phyloP scores from a whole-genome alignment of 1,140 invertebrate genomes.

The Lutraria rhynchaena region DNA sequence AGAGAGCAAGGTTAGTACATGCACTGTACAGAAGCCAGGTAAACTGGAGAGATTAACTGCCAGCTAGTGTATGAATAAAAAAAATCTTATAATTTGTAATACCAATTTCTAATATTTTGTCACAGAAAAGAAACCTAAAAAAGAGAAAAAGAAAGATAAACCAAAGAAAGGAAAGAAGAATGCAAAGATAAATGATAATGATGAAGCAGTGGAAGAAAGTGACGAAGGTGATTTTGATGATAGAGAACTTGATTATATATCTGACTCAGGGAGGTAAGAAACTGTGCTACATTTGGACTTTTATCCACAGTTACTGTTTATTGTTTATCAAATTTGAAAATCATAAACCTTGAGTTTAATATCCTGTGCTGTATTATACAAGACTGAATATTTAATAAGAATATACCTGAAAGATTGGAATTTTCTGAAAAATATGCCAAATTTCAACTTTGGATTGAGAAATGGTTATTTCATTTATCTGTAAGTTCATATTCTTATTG shows the following conservation, averaged over 20 bases:
- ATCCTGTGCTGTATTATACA: not conserved
- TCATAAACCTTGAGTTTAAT: not conserved
- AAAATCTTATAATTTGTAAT: too few species aligned
- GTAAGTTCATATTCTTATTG: too few species aligned
- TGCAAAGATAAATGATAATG: conserved; percentile 88
- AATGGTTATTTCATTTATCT: too few species aligned
- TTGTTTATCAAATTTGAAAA: not conserved
- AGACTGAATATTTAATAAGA: not conserved
- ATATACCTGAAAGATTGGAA: not conserved
- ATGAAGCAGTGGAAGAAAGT: conserved; percentile 96
- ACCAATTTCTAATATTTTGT: too few species aligned
- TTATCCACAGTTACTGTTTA: not conserved
- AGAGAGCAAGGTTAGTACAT: too few species aligned
- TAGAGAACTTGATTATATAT: conserved; percentile 88
- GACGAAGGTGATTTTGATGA: conserved; percentile 98
- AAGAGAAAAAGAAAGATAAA: conserved; percentile 71
- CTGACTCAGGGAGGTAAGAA: conserved; percentile 78
- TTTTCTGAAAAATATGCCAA: not conserved
- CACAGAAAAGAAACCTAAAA: conserved; percentile 69
- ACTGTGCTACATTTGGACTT: too few species aligned
- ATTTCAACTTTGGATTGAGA: not conserved
- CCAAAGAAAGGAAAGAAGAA: conserved; percentile 87
- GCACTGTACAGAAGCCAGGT: too few species aligned
- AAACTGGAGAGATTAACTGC: too few species aligned
- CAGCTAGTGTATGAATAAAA: too few species aligned